These are phyloP conservation scores for Eupleurogrammus muticus DNA, from an alignment of 2,797 vertebrate species.

Conservation along the genomic window DNA sequence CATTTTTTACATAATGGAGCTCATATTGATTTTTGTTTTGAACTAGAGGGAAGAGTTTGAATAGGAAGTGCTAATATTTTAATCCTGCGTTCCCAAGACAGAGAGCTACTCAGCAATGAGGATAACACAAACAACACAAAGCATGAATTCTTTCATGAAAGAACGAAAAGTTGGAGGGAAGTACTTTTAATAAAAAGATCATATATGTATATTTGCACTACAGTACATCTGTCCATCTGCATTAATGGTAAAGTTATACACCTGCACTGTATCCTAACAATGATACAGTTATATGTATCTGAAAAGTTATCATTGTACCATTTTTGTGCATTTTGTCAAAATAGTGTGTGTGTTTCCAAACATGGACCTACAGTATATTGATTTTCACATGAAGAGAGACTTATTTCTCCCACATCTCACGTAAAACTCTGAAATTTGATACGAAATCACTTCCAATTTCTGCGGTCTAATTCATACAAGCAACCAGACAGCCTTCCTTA, in stretches of 20 bases:
- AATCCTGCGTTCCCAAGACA: constrained; percentile 64
- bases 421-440: constrained; percentile 42
- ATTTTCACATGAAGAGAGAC: constrained; percentile 54
- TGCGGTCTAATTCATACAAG: constrained; percentile 41
- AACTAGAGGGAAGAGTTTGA: constrained; percentile 66
- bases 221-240: neutral
- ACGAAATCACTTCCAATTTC: constrained; percentile 43
- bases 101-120: constrained; percentile 26
- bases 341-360: constrained; percentile 47
- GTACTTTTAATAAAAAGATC: constrained; percentile 13
- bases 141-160: constrained; percentile 23
- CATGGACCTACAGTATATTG: constrained; percentile 33
- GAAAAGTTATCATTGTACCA: constrained; percentile 48
- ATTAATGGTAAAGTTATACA: too few relatives aligned
- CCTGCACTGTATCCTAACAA: neutral
- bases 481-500: constrained; percentile 21
- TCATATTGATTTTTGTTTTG: constrained; percentile 72
- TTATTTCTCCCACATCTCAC: constrained; percentile 43
- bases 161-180: constrained; percentile 7
- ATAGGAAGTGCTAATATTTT: constrained; percentile 73
- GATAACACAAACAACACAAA: constrained; percentile 58
- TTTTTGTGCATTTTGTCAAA: constrained; percentile 39
- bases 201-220: neutral
- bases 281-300: neutral
- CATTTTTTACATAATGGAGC: constrained; percentile 66